Evolutionary conservation across 2,888 invertebrate species (phyloP).

Genomic region (Epirrita christyi): DNA sequence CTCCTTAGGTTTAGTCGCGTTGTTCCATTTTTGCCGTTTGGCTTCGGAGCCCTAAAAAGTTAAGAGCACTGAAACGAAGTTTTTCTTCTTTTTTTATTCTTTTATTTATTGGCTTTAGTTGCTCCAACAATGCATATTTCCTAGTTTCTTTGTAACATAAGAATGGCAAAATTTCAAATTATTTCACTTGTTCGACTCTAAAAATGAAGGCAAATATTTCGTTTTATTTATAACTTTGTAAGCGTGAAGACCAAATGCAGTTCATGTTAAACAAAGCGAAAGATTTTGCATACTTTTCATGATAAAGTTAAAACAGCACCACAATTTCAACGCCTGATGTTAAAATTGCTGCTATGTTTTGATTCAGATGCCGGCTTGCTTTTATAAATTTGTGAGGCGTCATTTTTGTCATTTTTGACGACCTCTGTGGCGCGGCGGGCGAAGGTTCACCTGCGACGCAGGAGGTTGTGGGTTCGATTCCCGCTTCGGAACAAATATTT

Average conservation of each 20-base stretch:
- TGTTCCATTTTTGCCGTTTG: no score
- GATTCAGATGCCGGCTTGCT: conserved; percentile 37
- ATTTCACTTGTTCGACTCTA: neutral
- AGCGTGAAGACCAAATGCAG: conserved; percentile 2
- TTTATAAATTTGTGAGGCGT: conserved; percentile 34
- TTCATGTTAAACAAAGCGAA: conserved; percentile 32
- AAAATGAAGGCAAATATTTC: conserved; percentile 3
- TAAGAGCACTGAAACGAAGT: no score
- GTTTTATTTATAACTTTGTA: neutral
- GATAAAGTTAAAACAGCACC: conserved; percentile 24
- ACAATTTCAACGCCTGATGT: conserved; percentile 38
- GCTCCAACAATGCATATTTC: no score
- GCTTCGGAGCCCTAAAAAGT: no score
- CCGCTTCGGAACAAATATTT: no score
- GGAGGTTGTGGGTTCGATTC: no score
- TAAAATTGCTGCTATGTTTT: conserved; percentile 33
- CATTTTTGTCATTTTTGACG: conserved; percentile 1
- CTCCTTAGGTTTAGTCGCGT: no score
- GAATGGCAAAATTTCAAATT: neutral
- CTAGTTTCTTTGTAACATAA: conserved; percentile 4
- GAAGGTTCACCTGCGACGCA: no score
- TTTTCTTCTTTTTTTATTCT: no score
- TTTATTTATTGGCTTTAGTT: no score
- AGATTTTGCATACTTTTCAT: conserved; percentile 25
- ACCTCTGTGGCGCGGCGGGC: no score